These are phyloP conservation scores for Mesodorylaimus sp. DNA, from an alignment of 2,888 invertebrate species.

Conservation along the genomic window DNA sequence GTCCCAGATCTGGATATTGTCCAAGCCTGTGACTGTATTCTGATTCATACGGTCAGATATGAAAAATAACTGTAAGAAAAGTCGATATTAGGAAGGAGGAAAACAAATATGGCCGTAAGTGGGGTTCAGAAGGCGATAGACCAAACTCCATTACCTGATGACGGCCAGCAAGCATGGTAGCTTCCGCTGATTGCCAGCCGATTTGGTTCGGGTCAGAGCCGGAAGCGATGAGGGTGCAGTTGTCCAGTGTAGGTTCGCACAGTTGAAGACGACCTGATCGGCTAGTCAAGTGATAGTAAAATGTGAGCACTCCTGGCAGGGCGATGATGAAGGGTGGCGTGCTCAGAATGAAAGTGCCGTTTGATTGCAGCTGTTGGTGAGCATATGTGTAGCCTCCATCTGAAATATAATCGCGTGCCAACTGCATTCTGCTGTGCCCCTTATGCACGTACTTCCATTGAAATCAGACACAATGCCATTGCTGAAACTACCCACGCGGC, in stretches of 20 bases:
- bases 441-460: conserved; percentile 1
- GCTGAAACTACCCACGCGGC: neutral
- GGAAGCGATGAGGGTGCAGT: neutral
- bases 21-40: conserved; percentile 22
- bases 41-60: conserved; percentile 19
- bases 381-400: conserved; percentile 1
- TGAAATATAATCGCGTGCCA: neutral
- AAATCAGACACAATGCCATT: conserved; percentile 2
- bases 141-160: neutral
- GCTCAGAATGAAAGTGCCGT: neutral
- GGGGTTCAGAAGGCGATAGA: neutral
- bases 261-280: neutral
- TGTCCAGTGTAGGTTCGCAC: neutral
- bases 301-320: neutral
- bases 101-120: neutral
- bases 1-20: conserved; percentile 18
- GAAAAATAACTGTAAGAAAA: conserved; percentile 18
- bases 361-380: neutral
- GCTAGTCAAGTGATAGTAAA: conserved; percentile 1
- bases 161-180: neutral
- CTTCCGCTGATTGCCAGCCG: neutral
- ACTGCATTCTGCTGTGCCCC: neutral
- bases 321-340: neutral
- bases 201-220: neutral
- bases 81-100: neutral